Evolutionary conservation across 2,888 invertebrate genomes (phyloP), one percentile per base, ranked within the genome.

Genomic region (Cheilosia vernalis): DNA sequence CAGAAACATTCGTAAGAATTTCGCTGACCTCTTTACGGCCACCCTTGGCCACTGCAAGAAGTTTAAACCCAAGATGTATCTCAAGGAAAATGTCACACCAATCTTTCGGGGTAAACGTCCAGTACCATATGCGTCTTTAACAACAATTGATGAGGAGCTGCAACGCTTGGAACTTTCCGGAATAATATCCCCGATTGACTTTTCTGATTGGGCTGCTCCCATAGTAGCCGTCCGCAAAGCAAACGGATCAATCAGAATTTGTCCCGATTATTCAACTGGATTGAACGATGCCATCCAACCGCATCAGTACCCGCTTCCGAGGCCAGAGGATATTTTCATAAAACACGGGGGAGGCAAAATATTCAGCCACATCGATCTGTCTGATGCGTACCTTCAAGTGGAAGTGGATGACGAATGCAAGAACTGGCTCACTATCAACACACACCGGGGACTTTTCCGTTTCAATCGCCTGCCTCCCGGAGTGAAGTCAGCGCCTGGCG

Each of bases 221-320:
- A 24, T 24, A 24, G 24, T 24, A 24, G 2, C 1, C 24, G 3
- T 24, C 24, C 2, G 24, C 2, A 24, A 24, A 24, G 24, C 24
- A 24, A 24, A 24, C 24, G 24, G 24, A 24, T 24, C 24, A 24
- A 81, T 83, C 0, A 47, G 87, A 67, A 87, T 87, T 24, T 88
- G 87, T 80, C 83, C 79, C 24, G 85, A 88, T 51, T 87, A 79
- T 17, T 87, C 87, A 33, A 87, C 87, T 15, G 87, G 87, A 6
- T 55, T 88, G 1, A 69, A 55, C 33, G 67, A 67, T 17, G 58
- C 69, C 2, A 21, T 87, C 2, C 84, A 87, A 69, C 33, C 73
- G 2, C 73, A 87, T 58, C 61, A 70, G 21, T 85, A 67, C 49
- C 73, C 79, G n/a, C 37, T 87, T 17, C 83, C 83, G 7, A 2